phyloP scores from a whole-genome alignment of 2,888 invertebrate species.

The Melikaiella ostensackeni region DNA sequence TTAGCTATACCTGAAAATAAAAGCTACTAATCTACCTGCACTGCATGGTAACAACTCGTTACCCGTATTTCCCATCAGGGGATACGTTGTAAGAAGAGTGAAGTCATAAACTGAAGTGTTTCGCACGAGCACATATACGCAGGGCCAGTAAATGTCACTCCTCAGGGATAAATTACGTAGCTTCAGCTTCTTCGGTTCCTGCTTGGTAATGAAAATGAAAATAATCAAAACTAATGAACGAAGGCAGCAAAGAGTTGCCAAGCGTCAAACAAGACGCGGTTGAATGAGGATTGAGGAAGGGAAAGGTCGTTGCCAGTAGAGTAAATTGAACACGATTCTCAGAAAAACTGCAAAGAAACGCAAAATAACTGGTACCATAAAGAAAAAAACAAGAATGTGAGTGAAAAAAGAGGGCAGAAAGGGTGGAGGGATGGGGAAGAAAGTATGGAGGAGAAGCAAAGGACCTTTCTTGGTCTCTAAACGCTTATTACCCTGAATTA shows the following conservation, averaged over 20 bases:
- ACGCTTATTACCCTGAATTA: slow-evolving; percentile 71
- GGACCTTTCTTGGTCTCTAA: slow-evolving; percentile 56
- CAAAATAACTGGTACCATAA: slow-evolving; percentile 37
- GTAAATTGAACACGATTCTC: slow-evolving; percentile 25
- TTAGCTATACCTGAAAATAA: slow-evolving; percentile 26
- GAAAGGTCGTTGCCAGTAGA: slow-evolving; percentile 30
- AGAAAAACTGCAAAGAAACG: slow-evolving; percentile 14
- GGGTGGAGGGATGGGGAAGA: slow-evolving; percentile 20
- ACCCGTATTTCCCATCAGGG: slow-evolving; percentile 31
- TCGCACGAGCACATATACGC: slow-evolving; percentile 14
- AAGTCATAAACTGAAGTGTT: slow-evolving; percentile 28
- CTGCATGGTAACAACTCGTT: slow-evolving; percentile 31
- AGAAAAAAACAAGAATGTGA: slow-evolving; percentile 43
- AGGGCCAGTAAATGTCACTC: slow-evolving; percentile 35
- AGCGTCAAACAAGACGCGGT: slow-evolving; percentile 2
- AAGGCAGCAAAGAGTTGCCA: slow-evolving; percentile 16
- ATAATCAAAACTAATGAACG: slow-evolving; percentile 35
- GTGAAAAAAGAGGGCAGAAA: slow-evolving; percentile 43
- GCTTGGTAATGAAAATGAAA: slow-evolving; percentile 31
- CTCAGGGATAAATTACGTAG: slow-evolving; percentile 17
- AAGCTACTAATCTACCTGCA: slow-evolving; percentile 33
- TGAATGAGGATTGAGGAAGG: neutral
- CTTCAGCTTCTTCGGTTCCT: slow-evolving; percentile 22
- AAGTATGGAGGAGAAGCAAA: slow-evolving; percentile 41
- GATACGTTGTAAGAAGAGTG: slow-evolving; percentile 18